Conservation (phyloP, 2,797 vertebrate species). For the Neopelma chrysocephalum region DNA sequence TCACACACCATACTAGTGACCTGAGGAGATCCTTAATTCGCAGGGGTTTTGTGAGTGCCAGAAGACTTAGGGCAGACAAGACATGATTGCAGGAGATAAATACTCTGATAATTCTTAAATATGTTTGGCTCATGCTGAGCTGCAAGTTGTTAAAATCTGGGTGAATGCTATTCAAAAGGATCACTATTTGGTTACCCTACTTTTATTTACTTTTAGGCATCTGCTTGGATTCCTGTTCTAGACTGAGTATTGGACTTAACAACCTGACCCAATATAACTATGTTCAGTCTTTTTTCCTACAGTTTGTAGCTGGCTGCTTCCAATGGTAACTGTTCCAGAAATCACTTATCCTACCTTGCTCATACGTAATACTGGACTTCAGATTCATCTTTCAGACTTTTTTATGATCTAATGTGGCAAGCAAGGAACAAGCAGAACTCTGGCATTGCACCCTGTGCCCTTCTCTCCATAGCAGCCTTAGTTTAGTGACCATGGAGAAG, state of each 20-base stretch:
- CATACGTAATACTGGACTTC: neutral
- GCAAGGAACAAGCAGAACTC: neutral
- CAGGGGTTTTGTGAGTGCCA: neutral
- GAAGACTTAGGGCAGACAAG: neutral
- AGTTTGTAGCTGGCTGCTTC: neutral
- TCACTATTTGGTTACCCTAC: neutral
- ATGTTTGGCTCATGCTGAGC: neutral
- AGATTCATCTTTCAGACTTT: neutral
- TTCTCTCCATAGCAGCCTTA: neutral
- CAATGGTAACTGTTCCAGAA: neutral
- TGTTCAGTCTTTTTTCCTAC: neutral
- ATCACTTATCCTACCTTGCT: neutral
- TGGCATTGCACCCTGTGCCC: neutral
- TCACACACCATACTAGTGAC: neutral
- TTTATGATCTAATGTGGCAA: neutral
- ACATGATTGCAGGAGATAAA: neutral
- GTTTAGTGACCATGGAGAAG: neutral
- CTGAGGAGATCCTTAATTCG: neutral
- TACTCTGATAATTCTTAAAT: neutral
- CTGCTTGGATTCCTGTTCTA: neutral
- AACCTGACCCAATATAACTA: neutral
- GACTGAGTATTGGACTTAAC: neutral
- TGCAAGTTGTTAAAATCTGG: neutral
- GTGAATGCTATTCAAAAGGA: neutral
- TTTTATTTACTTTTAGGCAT: neutral